Conservation (phyloP, 2,113 vertebrate species). For the Crocuta crocuta region DNA sequence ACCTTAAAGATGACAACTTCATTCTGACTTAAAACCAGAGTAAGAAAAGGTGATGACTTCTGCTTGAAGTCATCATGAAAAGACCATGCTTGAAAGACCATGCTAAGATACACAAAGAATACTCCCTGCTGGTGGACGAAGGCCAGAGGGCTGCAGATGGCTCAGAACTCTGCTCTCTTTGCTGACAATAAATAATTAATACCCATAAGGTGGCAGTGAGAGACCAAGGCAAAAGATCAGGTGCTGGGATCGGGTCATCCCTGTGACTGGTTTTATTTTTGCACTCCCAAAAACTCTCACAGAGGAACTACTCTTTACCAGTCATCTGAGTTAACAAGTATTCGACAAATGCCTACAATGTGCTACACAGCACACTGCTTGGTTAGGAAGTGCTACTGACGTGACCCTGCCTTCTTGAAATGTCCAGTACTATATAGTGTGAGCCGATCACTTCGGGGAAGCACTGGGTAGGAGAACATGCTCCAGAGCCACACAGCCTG, state of each 20-base stretch:
- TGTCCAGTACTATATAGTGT: background rate
- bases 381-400: background rate
- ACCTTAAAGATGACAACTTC: background rate
- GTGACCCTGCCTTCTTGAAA: background rate
- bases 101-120: background rate
- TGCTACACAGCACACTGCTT: background rate
- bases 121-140: background rate
- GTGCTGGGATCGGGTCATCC: background rate
- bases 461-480: background rate
- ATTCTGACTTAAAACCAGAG: background rate
- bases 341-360: background rate
- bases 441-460: background rate
- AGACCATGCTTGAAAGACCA: background rate
- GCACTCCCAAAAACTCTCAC: background rate
- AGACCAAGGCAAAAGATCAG: background rate
- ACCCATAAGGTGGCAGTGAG: background rate
- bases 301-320: background rate
- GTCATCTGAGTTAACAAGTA: background rate
- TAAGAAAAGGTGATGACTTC: background rate
- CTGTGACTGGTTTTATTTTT: background rate
- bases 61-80: background rate
- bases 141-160: background rate
- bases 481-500: background rate
- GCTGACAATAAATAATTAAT: background rate
- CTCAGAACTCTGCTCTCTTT: background rate